phyloP scores from a whole-genome alignment of 2,888 invertebrate genomes.

The Criorhina ranunculi region DNA sequence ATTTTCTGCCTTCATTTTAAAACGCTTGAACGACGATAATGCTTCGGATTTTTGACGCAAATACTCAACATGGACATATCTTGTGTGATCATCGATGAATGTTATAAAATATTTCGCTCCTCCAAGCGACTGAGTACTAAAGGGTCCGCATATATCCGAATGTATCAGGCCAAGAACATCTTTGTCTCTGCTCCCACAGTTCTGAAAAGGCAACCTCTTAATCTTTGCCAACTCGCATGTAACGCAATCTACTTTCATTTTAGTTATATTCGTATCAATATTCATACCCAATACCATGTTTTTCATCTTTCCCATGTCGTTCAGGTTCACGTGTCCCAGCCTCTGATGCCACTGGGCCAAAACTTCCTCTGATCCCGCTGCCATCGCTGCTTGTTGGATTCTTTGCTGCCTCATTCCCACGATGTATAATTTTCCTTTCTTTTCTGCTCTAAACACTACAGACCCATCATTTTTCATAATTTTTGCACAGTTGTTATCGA shows the following conservation, averaged over 20 bases:
- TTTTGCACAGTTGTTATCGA: conserved; percentile 18
- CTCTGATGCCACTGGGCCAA: conserved; percentile 28
- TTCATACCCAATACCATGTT: conserved; percentile 35
- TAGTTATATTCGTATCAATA: conserved; percentile 10
- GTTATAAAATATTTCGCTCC: conserved; percentile 31
- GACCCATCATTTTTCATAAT: neutral
- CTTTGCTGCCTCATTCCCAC: neutral
- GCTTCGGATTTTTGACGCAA: conserved; percentile 64
- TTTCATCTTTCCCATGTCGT: conserved; percentile 25
- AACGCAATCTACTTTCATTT: conserved; percentile 35
- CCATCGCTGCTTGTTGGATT: conserved; percentile 5
- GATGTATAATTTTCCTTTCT: conserved; percentile 25
- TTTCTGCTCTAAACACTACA: conserved; percentile 2
- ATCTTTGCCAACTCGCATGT: conserved; percentile 48
- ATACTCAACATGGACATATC: conserved; percentile 48
- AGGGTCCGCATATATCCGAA: conserved; percentile 35
- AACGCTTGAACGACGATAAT: no score
- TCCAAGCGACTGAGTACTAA: conserved; percentile 18
- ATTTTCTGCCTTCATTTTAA: conserved; percentile 61
- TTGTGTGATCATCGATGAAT: conserved; percentile 32
- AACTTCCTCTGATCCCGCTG: conserved; percentile 5
- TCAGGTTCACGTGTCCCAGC: conserved; percentile 33
- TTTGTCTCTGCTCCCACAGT: conserved; percentile 8
- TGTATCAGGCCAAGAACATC: conserved; percentile 16
- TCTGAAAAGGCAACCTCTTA: conserved; percentile 20